A percentile compares a stretch with the other conserved stretches of the same genome.
These are phyloP conservation scores for Anadara kagoshimensis DNA, from an alignment of 1,140 invertebrate species.

Conservation along the genomic window DNA sequence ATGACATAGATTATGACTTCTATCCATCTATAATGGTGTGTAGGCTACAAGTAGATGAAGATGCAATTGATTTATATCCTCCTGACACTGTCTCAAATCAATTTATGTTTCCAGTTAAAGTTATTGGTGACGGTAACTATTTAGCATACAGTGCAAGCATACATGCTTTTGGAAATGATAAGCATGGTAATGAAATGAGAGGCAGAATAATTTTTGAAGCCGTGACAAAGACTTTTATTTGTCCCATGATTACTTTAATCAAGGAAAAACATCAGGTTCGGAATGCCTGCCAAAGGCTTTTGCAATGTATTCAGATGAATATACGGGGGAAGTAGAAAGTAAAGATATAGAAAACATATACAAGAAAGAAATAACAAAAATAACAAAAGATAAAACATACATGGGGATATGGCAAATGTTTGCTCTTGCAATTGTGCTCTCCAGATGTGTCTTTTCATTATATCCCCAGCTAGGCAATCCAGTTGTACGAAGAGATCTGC, in stretches of 20 bases:
- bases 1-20: background rate
- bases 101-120: constrained; percentile 13
- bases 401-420: constrained; percentile 31
- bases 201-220: constrained; percentile 22
- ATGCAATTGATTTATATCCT: constrained; percentile 19
- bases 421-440: constrained; percentile 10
- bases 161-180: constrained; percentile 28
- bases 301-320: background rate
- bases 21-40: background rate
- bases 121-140: constrained; percentile 33
- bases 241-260: background rate
- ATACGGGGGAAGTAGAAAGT: background rate
- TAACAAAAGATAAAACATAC: constrained; percentile 19
- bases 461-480: constrained; percentile 25
- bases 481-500: constrained; percentile 18
- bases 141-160: constrained; percentile 19
- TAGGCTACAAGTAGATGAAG: constrained; percentile 7
- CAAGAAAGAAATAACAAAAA: background rate
- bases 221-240: constrained; percentile 14
- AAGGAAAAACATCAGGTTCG: constrained; percentile 5
- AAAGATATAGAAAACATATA: background rate
- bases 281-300: background rate
- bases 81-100: constrained; percentile 4
- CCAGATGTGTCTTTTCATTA: constrained; percentile 16
- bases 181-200: constrained; percentile 19